A percentile compares a stretch with the other conserved stretches of the same genome.
Evolutionary conservation across 2,888 invertebrate species (phyloP).

Genomic region (Quadriops clusia): DNA sequence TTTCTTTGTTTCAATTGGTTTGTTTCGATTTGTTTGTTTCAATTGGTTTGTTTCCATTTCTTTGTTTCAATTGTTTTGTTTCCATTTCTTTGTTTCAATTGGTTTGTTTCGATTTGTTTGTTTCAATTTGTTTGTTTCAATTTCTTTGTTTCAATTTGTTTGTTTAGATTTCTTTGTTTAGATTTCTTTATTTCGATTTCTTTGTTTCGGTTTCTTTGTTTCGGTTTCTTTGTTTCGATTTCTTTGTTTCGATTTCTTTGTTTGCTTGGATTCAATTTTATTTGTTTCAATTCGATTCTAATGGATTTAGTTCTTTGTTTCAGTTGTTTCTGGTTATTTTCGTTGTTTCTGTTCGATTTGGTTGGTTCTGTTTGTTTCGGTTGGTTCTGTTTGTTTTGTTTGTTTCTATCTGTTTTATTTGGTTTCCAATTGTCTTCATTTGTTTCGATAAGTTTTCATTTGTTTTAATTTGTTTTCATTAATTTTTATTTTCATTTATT

Average conservation of each 20-base stretch:
- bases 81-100: too few species aligned
- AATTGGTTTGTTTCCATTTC: slow-evolving; percentile 2
- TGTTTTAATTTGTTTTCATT: slow-evolving; percentile 8
- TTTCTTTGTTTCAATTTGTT: too few species aligned
- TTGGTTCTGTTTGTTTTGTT: slow-evolving; percentile 12
- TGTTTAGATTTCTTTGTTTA: slow-evolving; percentile 11
- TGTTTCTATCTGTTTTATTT: slow-evolving; percentile 12
- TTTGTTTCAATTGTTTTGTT: neutral
- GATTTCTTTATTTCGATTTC: too few species aligned
- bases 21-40: neutral
- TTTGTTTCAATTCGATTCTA: too few species aligned
- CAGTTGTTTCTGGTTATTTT: too few species aligned
- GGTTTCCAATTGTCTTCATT: slow-evolving; percentile 5
- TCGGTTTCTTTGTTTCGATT: slow-evolving; percentile 11
- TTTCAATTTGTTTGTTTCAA: too few species aligned
- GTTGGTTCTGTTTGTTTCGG: too few species aligned
- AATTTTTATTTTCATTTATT: slow-evolving; percentile 7
- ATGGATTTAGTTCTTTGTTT: too few species aligned
- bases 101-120: slow-evolving; percentile 11
- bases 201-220: slow-evolving; percentile 12
- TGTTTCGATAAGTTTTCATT: slow-evolving; percentile 8
- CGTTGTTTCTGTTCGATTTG: too few species aligned
- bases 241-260: too few species aligned
- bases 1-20: slow-evolving; percentile 1
- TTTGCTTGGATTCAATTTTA: too few species aligned